Evolutionary conservation across 2,797 vertebrate species (phyloP), one percentile per base, ranked within the genome.

Genomic region (Molossus molossus): DNA sequence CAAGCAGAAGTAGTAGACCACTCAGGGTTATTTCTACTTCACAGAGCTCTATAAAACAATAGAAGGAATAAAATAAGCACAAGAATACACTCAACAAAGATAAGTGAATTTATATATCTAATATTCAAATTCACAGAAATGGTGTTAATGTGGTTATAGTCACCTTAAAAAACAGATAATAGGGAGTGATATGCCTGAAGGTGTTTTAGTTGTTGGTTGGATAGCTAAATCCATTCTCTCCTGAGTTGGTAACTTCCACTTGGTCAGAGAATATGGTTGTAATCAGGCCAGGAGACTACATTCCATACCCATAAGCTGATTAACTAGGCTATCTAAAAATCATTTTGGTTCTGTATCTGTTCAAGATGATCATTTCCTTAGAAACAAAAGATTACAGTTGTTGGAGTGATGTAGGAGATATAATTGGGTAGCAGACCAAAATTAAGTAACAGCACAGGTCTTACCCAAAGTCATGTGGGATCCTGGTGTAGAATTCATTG

Each of bases 391-490:
- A 90, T 64, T 25, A 37, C 6, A 87, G 67, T 50, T 92, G 69
- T 40, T 95, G 55, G 15, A 91, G n/a, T 64, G 58, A 50, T 17
- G 3, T 1, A 27, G 13, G 21, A 15, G 69, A 45, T 60, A 58
- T 3, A 9, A 37, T 3, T 57, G 27, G 60, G 9, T 11, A 87
- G 83, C 86, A 90, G 37, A 88, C 33, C 18, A 64, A 88, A 86
- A 40, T 82, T 80, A 90, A 90, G 25, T 69, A 70, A 48, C 6
- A 87, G 70, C 29, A 83, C 0, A 9, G 57, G 79, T 55, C 93
- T 96, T 90, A 99, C 99, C 99, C 99, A 87, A 99, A 99, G 98
- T 99, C 99, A 69, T 99, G 99, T 1, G 99, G 99, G 94, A 99
- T 99, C 64, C 99, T 99, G 27, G 99, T 99, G 97, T 99, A 99